These are phyloP conservation scores for Phortica magna DNA, from an alignment of 2,888 invertebrate species.

Conservation along the genomic window DNA sequence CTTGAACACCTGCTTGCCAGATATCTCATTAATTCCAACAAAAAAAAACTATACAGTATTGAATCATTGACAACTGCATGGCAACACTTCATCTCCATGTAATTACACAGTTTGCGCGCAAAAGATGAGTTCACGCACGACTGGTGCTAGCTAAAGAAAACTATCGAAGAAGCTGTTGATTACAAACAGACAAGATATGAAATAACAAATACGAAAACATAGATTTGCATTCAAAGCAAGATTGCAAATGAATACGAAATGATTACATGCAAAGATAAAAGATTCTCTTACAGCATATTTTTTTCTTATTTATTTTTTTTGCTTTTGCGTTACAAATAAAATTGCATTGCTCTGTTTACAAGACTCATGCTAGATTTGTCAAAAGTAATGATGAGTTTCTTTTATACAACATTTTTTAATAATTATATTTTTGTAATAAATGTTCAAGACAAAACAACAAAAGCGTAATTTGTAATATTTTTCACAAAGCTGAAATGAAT, in stretches of 20 bases:
- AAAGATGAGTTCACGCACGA: constrained; percentile 4
- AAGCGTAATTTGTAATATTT: background rate
- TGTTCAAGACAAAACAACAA: background rate
- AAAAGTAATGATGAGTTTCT: background rate
- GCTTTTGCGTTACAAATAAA: background rate
- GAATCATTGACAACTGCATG: background rate
- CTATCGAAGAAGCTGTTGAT: background rate
- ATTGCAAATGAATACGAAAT: constrained; percentile 7
- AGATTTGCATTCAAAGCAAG: background rate
- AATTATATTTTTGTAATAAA: background rate
- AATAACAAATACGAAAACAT: background rate
- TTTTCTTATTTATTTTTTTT: too few species aligned
- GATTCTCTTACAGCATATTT: background rate
- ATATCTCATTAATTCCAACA: background rate
- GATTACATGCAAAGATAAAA: background rate
- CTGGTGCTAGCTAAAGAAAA: constrained; percentile 1
- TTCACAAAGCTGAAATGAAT: background rate
- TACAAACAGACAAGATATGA: background rate
- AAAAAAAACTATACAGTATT: background rate
- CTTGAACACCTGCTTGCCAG: constrained; percentile 3
- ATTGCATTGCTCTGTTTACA: background rate
- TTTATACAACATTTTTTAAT: background rate
- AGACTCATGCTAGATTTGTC: background rate
- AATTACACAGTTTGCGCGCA: constrained; percentile 1
- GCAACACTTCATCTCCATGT: constrained; percentile 16